Percentiles rank a stretch among this genome's conserved stretches.
phyloP scores from a whole-genome alignment of 2,888 invertebrate species.

The Sesia apiformis region DNA sequence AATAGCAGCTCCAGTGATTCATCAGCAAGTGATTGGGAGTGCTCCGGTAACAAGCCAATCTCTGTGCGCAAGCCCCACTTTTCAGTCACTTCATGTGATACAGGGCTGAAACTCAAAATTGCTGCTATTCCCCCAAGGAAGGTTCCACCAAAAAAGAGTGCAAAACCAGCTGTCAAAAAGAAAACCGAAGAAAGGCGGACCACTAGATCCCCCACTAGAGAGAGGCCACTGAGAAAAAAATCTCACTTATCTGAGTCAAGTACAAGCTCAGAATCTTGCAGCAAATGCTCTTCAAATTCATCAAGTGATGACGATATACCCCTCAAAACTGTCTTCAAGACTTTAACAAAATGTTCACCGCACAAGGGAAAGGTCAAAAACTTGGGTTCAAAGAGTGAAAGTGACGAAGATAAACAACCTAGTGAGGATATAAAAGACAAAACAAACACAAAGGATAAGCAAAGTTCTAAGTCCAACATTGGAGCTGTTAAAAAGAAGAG shows the following conservation, averaged over 20 bases:
- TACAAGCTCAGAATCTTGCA: slow-evolving; percentile 68
- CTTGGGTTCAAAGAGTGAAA: slow-evolving; percentile 33
- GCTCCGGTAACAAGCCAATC: slow-evolving; percentile 43
- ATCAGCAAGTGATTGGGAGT: slow-evolving; percentile 64
- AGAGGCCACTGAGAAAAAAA: slow-evolving; percentile 23
- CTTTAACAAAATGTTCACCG: slow-evolving; percentile 40
- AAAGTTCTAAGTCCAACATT: slow-evolving; percentile 36
- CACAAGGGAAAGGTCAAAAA: slow-evolving; percentile 28
- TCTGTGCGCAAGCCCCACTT: slow-evolving; percentile 65
- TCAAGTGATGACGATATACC: slow-evolving; percentile 66
- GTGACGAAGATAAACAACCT: slow-evolving; percentile 40
- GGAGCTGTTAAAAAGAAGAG: slow-evolving; percentile 48
- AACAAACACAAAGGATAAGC: slow-evolving; percentile 39
- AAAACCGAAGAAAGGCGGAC: slow-evolving; percentile 31
- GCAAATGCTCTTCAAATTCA: slow-evolving; percentile 61
- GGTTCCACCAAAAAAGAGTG: slow-evolving; percentile 43
- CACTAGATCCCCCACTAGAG: slow-evolving; percentile 4
- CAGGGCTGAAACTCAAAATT: slow-evolving; percentile 76
- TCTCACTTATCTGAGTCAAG: slow-evolving; percentile 51
- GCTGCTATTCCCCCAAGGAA: slow-evolving; percentile 74
- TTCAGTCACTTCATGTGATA: slow-evolving; percentile 77
- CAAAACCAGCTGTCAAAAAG: slow-evolving; percentile 49
- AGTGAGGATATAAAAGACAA: slow-evolving; percentile 43
- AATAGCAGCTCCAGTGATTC: slow-evolving; percentile 54
- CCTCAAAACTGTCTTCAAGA: slow-evolving; percentile 54